Evolutionary conservation across 2,888 invertebrate species (phyloP).

Genomic region (Drosophila antonietae): DNA sequence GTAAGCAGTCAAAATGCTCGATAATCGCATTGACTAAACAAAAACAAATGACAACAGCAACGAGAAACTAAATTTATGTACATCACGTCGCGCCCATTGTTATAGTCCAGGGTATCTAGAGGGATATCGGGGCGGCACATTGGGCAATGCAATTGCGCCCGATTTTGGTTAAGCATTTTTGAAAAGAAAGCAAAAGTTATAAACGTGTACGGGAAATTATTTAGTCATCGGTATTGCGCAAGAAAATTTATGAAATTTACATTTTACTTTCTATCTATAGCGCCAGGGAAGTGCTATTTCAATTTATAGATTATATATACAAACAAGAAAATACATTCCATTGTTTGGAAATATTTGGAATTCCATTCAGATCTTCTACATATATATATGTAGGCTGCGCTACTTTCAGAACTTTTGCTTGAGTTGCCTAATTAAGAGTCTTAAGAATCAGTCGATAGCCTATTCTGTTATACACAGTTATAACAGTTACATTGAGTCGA

Average conservation of each 20-base stretch:
- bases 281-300: not conserved
- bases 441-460: too few species aligned
- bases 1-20: constrained; percentile 30
- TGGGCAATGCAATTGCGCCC: constrained; percentile 11
- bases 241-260: constrained; percentile 40
- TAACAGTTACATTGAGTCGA: not conserved
- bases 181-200: constrained; percentile 65
- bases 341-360: not conserved
- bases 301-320: too few species aligned
- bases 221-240: constrained; percentile 39
- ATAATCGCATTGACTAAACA: constrained; percentile 44
- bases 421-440: too few species aligned
- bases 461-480: constrained; percentile 1
- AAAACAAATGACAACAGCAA: not conserved
- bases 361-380: not conserved
- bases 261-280: constrained; percentile 45
- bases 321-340: too few species aligned
- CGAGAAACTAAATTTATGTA: constrained; percentile 37
- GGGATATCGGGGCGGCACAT: constrained; percentile 1
- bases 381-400: too few species aligned
- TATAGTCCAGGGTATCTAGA: constrained; percentile 1
- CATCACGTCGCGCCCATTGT: constrained; percentile 26
- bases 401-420: too few species aligned
- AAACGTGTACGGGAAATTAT: constrained; percentile 39
- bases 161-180: constrained; percentile 46